These are phyloP conservation scores for Tribolium madens DNA, from an alignment of 1,140 invertebrate genomes.

Conservation along the genomic window DNA sequence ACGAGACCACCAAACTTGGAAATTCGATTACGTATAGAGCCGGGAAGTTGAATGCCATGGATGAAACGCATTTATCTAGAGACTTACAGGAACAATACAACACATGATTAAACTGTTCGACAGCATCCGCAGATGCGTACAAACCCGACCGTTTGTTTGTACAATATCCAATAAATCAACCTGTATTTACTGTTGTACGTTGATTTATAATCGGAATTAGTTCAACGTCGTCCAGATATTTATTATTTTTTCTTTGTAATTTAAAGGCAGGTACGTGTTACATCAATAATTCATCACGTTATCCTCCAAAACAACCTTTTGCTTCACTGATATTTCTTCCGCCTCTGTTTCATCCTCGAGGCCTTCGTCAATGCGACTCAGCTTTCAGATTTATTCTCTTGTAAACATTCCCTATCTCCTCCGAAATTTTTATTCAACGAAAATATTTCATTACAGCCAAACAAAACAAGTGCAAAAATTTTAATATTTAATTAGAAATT, in stretches of 20 bases:
- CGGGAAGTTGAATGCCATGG: slow-evolving; percentile 22
- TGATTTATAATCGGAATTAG: slow-evolving; percentile 44
- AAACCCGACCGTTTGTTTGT: slow-evolving; percentile 43
- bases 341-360: neutral
- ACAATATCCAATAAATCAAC: slow-evolving; percentile 41
- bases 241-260: slow-evolving; percentile 35
- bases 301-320: slow-evolving; percentile 22
- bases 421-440: neutral
- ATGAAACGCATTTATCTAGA: slow-evolving; percentile 29
- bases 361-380: neutral
- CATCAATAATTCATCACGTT: slow-evolving; percentile 24
- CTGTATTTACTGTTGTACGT: slow-evolving; percentile 41
- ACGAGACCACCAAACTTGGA: slow-evolving; percentile 17
- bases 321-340: neutral
- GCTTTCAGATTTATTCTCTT: no score
- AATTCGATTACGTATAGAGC: slow-evolving; percentile 25
- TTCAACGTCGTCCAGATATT: slow-evolving; percentile 39
- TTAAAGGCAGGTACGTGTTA: slow-evolving; percentile 8
- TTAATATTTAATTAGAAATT: neutral
- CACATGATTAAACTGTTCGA: slow-evolving; percentile 45
- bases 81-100: slow-evolving; percentile 40
- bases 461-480: neutral
- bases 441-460: neutral
- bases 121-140: slow-evolving; percentile 44
- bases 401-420: neutral